Conservation (phyloP, 2,888 invertebrate genomes). For the Venustoraphidia nigricollis region DNA sequence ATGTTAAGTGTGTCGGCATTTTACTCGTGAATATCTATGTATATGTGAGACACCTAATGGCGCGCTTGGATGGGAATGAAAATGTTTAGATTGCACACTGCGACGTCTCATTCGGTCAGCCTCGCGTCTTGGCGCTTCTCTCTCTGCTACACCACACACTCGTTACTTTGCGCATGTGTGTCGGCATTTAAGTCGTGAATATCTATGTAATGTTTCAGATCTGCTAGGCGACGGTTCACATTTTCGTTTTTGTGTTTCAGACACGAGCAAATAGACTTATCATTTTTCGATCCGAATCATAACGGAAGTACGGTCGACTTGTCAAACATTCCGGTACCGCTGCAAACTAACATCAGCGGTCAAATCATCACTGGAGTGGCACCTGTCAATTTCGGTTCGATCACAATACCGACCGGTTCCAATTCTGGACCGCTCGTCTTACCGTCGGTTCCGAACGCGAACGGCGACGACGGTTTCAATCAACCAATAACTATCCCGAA, state of each 20-base stretch:
- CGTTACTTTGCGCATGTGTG: too few species aligned
- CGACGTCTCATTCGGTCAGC: too few species aligned
- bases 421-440: conserved; percentile 6
- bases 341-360: conserved; percentile 36
- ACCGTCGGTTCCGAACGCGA: conserved; percentile 10
- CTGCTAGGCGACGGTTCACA: background rate
- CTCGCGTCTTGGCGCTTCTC: too few species aligned
- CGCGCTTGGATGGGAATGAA: too few species aligned
- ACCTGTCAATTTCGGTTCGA: conserved; percentile 24
- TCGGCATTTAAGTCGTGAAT: too few species aligned
- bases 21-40: too few species aligned
- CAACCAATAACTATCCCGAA: conserved; percentile 18
- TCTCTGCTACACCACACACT: too few species aligned
- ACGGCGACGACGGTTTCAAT: conserved; percentile 9
- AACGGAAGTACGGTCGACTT: conserved; percentile 33
- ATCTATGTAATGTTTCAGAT: too few species aligned
- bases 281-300: conserved; percentile 33
- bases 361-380: conserved; percentile 35
- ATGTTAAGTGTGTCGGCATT: too few species aligned
- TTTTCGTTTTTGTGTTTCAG: conserved; percentile 18
- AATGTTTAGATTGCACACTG: too few species aligned
- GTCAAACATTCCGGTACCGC: conserved; percentile 34
- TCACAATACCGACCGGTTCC: conserved; percentile 15
- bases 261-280: conserved; percentile 35
- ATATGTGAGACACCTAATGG: too few species aligned